Evolutionary conservation across 1,140 invertebrate genomes (phyloP).

Genomic region (Stegodyphus dumicola): DNA sequence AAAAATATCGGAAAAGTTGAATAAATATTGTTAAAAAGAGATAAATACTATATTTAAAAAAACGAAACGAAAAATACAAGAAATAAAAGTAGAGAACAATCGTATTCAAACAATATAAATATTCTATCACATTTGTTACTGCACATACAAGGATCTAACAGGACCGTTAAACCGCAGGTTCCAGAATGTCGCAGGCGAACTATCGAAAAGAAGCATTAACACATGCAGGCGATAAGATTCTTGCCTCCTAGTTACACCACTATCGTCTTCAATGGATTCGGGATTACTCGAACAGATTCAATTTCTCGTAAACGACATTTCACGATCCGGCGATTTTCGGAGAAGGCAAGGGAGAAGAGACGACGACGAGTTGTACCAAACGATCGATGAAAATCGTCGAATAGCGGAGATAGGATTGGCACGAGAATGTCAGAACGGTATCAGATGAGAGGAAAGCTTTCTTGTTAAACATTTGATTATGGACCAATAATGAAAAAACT

Average conservation of each 20-base stretch:
- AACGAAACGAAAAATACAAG: no score
- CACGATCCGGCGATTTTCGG: slow-evolving; percentile 58
- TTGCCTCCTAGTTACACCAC: slow-evolving; percentile 4
- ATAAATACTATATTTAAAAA: no score
- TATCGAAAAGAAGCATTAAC: no score
- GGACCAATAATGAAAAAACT: background rate
- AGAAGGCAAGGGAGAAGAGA: slow-evolving; percentile 9
- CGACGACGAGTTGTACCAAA: slow-evolving; percentile 5
- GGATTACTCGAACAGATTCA: slow-evolving; percentile 52
- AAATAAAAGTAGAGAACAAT: no score
- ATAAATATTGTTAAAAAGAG: no score
- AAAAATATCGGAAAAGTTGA: no score
- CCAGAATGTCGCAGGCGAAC: no score
- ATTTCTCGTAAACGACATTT: slow-evolving; percentile 61
- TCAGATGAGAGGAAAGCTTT: background rate
- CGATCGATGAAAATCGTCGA: slow-evolving; percentile 47
- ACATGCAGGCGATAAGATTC: no score
- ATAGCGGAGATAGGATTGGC: background rate
- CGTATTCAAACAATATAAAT: no score
- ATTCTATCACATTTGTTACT: no score
- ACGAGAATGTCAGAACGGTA: background rate
- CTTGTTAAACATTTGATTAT: background rate
- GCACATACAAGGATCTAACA: no score
- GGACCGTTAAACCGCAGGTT: no score
- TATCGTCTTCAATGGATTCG: slow-evolving; percentile 2